Evolutionary conservation across 2,888 invertebrate genomes (phyloP).

Genomic region (Saturnia japonica): DNA sequence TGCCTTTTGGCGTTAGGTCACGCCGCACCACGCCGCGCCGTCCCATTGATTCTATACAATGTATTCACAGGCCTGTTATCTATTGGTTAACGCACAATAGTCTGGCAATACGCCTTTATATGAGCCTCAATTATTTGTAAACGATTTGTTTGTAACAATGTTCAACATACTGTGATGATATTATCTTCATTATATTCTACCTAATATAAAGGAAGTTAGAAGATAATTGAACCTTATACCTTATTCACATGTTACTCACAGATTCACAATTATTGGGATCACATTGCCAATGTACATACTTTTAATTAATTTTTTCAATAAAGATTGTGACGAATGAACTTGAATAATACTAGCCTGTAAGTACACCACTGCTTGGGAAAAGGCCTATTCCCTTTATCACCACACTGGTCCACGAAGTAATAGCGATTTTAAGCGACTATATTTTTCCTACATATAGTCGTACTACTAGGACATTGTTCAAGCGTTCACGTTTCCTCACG

Average conservation of each 20-base stretch:
- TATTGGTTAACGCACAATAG: conserved; percentile 32
- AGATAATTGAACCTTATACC: not conserved
- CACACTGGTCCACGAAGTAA: too few species aligned
- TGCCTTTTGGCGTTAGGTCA: conserved; percentile 67
- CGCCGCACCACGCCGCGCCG: conserved; percentile 48
- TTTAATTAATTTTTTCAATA: not conserved
- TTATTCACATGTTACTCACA: not conserved
- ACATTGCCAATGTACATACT: not conserved
- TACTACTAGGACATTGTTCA: too few species aligned
- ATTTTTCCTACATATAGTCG: too few species aligned
- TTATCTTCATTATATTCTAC: conserved; percentile 8
- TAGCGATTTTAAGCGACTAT: too few species aligned
- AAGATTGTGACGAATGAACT: not conserved
- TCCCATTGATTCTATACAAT: conserved; percentile 55
- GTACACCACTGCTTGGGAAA: too few species aligned
- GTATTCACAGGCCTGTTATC: conserved; percentile 45
- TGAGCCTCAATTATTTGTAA: conserved; percentile 8
- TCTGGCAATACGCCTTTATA: conserved; percentile 11
- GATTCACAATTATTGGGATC: not conserved
- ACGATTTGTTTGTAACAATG: conserved; percentile 10
- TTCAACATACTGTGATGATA: conserved; percentile 8
- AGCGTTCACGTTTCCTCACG: too few species aligned
- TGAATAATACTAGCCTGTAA: too few species aligned
- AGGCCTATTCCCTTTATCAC: too few species aligned
- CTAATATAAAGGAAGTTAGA: not conserved